A percentile compares a stretch with the other conserved stretches of the same genome.
Evolutionary conservation across 2,888 invertebrate species (phyloP).

Genomic region (Dryomyza anilis): DNA sequence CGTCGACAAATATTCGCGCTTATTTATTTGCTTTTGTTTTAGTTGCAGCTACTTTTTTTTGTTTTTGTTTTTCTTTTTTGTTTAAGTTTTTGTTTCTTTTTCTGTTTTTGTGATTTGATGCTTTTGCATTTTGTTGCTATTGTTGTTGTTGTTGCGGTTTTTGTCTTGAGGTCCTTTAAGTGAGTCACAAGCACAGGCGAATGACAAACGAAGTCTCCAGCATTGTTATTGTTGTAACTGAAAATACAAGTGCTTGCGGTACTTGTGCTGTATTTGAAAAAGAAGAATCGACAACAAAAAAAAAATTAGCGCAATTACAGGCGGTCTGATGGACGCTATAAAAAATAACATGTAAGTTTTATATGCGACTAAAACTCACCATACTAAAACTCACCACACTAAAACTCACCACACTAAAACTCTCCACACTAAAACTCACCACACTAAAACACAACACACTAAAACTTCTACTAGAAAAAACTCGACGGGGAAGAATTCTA

Average conservation of each 20-base stretch:
- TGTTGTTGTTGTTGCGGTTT: conserved; percentile 11
- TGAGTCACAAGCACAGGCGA: conserved; percentile 14
- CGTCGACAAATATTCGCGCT: conserved; percentile 16
- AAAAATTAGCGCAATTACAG: too few species aligned
- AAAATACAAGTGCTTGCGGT: neutral
- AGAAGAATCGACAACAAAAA: too few species aligned
- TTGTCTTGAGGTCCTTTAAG: conserved; percentile 13
- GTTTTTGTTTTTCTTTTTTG: neutral
- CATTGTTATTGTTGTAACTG: conserved; percentile 9
- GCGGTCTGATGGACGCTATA: too few species aligned
- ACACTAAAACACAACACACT: too few species aligned
- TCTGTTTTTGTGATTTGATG: conserved; percentile 2
- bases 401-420: too few species aligned
- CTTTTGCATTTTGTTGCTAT: neutral
- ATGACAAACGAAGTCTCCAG: conserved; percentile 13
- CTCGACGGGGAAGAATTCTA: too few species aligned
- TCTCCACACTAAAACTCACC: too few species aligned
- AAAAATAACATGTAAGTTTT: too few species aligned
- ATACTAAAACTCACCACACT: too few species aligned
- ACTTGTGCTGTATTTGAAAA: too few species aligned
- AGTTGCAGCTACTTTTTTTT: neutral
- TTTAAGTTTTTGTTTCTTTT: neutral
- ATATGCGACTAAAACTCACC: too few species aligned
- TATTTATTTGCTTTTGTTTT: conserved; percentile 16
- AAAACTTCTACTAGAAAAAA: too few species aligned